Base-by-base conservation (phyloP, 2,888 invertebrate species). In the Apamea monoglypha region DNA sequence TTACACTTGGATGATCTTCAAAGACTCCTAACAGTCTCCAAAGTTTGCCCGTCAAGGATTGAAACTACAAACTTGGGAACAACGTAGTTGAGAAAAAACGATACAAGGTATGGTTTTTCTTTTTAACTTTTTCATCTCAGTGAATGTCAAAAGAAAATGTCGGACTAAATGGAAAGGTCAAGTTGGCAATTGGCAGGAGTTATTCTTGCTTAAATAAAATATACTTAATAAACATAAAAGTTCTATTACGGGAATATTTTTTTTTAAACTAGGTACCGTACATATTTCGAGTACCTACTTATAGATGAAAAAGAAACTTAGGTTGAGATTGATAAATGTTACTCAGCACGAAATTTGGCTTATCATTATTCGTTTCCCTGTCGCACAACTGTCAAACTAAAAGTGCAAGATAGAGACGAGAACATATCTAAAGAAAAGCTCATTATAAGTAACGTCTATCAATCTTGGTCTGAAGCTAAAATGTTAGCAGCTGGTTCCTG, bases 1-100 rank as follows among this genome's bases (percentile, higher is more conserved):
- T 88, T 90, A 89, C 95, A 94, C 94, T 94, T 89, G 93, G 92
- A 81, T 94, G 95, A 81, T 86, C 92, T 88, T 93, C 94, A 94
- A 95, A 95, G 93, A 94, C 82, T 72, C 32, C 18, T 76, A 83
- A 78, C 83, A 90, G 88, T 90, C 91, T 92, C 91, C 91, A 88
- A 88, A 91, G 91, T 92, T 93, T 91, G 83, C 84, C 86, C 89
- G 91, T 74, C 92, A 91, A 91, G 90, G 72, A 87, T 74, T 80
- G 83, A 82, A 85, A 76, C 83, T 84, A 85, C 75, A 87, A 84
- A 84, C 85, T 87, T 83, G 79, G 74, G 74, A 80, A 86, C 74
- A 78, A 78, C 67, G 73, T 76, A 75, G 76, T 44, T 71, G 78
- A 77, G 47, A 72, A 77, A 82, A 78, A 85, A 71, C n/a, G 76